These are phyloP conservation scores for Ostrea denselamellosa DNA, from an alignment of 1,140 invertebrate species.

Conservation along the genomic window DNA sequence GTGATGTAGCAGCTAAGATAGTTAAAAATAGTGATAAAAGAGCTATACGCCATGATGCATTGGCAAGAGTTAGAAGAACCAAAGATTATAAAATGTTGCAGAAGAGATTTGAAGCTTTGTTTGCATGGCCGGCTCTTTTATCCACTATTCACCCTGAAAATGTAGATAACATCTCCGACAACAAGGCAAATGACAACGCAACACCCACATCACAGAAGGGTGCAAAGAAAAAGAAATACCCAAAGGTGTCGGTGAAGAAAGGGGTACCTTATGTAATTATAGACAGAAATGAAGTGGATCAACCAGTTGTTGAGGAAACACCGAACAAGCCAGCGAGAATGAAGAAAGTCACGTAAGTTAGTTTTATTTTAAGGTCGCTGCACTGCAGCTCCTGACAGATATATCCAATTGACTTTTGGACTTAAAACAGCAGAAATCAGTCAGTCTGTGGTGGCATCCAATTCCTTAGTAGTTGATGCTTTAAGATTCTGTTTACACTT, in stretches of 20 bases:
- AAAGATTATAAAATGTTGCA: conserved; percentile 60
- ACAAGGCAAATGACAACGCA: neutral
- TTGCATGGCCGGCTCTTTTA: conserved; percentile 67
- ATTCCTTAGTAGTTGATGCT: neutral
- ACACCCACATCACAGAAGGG: neutral
- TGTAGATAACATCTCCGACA: neutral
- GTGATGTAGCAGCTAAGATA: neutral
- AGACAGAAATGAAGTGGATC: neutral
- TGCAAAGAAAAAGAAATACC: neutral
- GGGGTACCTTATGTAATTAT: neutral
- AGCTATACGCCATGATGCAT: conserved; percentile 2
- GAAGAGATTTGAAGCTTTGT: conserved; percentile 63
- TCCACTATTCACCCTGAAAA: conserved; percentile 55
- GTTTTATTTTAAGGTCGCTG: neutral
- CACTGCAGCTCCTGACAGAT: too few species aligned
- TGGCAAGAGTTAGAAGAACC: conserved; percentile 51
- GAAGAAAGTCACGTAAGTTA: neutral
- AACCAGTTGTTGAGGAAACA: neutral
- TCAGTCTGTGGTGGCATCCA: neutral
- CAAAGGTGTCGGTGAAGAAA: too few species aligned
- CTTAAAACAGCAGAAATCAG: too few species aligned
- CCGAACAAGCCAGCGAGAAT: neutral
- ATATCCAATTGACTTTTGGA: too few species aligned
- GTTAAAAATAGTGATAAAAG: conserved; percentile 2
- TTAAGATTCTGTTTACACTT: neutral